A percentile compares a stretch with the other conserved stretches of the same genome.
Conservation (phyloP, 1,140 invertebrate genomes). For the Anadara kagoshimensis region DNA sequence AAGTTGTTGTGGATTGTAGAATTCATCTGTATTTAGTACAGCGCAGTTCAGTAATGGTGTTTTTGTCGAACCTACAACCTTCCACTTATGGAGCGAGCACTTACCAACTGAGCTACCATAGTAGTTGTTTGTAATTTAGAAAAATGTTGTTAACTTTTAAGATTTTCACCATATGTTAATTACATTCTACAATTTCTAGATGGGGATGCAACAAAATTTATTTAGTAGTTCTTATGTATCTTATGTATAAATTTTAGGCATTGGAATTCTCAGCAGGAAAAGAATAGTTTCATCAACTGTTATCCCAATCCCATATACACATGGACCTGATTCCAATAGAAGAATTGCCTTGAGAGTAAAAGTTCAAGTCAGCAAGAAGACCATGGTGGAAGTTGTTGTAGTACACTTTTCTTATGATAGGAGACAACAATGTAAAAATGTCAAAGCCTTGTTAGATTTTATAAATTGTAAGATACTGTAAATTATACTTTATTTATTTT, state of each 20-base stretch:
- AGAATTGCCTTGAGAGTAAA: conserved; percentile 52
- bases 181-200: neutral
- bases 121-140: too few relatives aligned
- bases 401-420: conserved; percentile 65
- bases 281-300: conserved; percentile 38
- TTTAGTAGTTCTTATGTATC: neutral
- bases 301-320: conserved; percentile 40
- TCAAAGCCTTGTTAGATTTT: conserved; percentile 49
- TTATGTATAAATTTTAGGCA: conserved; percentile 49
- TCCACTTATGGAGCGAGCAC: too few relatives aligned
- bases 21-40: too few relatives aligned
- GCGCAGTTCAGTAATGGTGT: too few relatives aligned
- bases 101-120: too few relatives aligned
- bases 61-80: too few relatives aligned
- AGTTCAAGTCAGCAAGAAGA: conserved; percentile 32
- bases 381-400: conserved; percentile 47
- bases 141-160: too few relatives aligned
- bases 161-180: neutral
- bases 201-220: neutral
- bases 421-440: conserved; percentile 65
- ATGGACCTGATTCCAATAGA: conserved; percentile 58
- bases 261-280: conserved; percentile 59
- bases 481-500: neutral
- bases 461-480: conserved; percentile 42
- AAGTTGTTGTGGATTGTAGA: too few relatives aligned